Conservation (phyloP, 2,797 vertebrate species). For the Microctenopoma steveboyesi region DNA sequence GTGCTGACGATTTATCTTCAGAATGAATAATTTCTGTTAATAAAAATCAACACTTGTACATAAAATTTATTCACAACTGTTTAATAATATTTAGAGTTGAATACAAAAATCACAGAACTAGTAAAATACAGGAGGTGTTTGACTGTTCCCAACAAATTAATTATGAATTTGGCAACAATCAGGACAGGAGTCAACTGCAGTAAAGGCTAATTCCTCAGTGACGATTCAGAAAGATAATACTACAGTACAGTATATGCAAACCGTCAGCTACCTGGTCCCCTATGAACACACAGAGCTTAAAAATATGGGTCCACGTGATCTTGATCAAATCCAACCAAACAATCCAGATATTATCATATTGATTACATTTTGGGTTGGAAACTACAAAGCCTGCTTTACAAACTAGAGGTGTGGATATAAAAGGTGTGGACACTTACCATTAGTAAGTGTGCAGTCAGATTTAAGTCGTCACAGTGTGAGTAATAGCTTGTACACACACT, state of each 20-base stretch:
- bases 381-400: not conserved
- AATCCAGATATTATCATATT: not conserved
- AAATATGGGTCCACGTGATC: not conserved
- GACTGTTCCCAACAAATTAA: not conserved
- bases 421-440: too few relatives aligned
- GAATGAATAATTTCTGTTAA: not conserved
- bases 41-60: not conserved
- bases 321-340: not conserved
- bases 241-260: not conserved
- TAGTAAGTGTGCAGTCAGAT: too few relatives aligned
- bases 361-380: not conserved
- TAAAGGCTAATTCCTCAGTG: not conserved
- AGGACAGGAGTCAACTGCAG: not conserved
- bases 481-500: too few relatives aligned
- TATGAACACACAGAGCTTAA: not conserved
- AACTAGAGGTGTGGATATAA: not conserved
- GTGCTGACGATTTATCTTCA: not conserved
- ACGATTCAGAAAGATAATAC: not conserved
- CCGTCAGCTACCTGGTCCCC: not conserved
- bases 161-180: slow-evolving; percentile 2
- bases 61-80: slow-evolving; percentile 25
- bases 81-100: slow-evolving; percentile 23
- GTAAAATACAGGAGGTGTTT: slow-evolving; percentile 17
- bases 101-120: slow-evolving; percentile 42
- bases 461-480: too few relatives aligned